phyloP scores from a whole-genome alignment of 1,140 invertebrate genomes.

The Batillaria attramentaria region DNA sequence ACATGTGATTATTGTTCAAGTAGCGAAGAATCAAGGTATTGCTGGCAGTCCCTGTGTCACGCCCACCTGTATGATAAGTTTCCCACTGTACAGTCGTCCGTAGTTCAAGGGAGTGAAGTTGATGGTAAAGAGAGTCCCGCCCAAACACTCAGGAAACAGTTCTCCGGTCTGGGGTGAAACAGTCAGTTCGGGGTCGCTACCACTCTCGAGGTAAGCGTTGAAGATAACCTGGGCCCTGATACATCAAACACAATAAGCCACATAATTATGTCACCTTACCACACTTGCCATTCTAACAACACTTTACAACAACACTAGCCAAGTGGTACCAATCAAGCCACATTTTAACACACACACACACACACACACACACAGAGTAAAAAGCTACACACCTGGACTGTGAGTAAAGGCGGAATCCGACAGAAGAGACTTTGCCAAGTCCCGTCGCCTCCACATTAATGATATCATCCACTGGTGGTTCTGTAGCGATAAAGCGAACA shows the following conservation, averaged over 20 bases:
- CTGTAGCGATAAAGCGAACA: conserved; percentile 65
- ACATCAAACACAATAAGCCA: conserved; percentile 10
- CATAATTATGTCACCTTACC: background rate
- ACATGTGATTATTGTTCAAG: background rate
- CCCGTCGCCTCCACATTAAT: conserved; percentile 67
- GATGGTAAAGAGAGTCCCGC: conserved; percentile 65
- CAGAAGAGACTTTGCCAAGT: conserved; percentile 64
- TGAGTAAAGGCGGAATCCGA: conserved; percentile 68
- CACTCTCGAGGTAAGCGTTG: conserved; percentile 64
- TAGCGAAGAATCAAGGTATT: background rate
- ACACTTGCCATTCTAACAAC: background rate
- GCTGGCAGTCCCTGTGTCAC: background rate
- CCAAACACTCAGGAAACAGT: conserved; percentile 57
- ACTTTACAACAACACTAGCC: background rate
- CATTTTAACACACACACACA: background rate
- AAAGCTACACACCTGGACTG: conserved; percentile 58
- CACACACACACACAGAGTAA: background rate
- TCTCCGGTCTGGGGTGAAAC: conserved; percentile 67
- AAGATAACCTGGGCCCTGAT: conserved; percentile 62
- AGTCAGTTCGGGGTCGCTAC: conserved; percentile 69
- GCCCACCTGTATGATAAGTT: conserved; percentile 68
- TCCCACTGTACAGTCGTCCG: conserved; percentile 67
- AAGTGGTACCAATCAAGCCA: too few relatives aligned
- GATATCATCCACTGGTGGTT: conserved; percentile 68
- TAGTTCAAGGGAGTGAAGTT: conserved; percentile 66